Percentiles rank a stretch among this genome's conserved stretches.
phyloP scores from a whole-genome alignment of 2,113 vertebrate species.

The Dasyornis broadbenti region DNA sequence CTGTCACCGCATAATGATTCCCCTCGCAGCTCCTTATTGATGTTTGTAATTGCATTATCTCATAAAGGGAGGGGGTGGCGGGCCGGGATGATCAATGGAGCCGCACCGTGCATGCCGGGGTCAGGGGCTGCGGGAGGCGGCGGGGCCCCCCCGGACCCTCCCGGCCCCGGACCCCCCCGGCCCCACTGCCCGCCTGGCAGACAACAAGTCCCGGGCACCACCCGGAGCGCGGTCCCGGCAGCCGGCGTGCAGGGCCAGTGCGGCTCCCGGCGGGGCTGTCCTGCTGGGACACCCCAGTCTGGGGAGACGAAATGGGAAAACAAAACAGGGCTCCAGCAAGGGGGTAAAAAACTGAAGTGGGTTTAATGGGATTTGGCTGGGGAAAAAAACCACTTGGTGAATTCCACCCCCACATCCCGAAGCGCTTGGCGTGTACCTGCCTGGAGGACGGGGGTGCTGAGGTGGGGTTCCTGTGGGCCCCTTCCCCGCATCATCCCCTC shows the following conservation, averaged over 20 bases:
- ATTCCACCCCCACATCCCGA: neutral
- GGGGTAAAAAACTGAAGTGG: neutral
- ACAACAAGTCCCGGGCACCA: neutral
- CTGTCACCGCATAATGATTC: conserved; percentile 99
- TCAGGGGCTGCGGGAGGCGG: conserved; percentile 80
- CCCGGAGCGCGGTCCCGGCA: neutral
- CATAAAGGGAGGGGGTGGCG: conserved; percentile 80
- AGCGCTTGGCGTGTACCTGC: neutral
- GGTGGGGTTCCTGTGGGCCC: neutral
- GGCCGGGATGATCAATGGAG: conserved; percentile 89
- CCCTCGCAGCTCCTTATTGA: conserved; percentile 99
- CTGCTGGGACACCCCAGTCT: neutral
- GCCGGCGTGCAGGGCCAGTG: neutral
- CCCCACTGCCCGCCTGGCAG: neutral
- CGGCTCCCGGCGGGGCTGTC: neutral
- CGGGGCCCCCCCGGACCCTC: neutral
- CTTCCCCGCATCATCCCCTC: neutral
- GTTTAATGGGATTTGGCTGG: neutral
- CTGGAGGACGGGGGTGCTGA: neutral
- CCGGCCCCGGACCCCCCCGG: neutral
- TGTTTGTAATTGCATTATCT: conserved; percentile 99
- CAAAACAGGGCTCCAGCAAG: neutral
- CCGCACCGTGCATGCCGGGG: conserved; percentile 85
- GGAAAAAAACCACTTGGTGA: neutral
- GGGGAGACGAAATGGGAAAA: neutral